Conservation (phyloP, 2,888 invertebrate genomes). For the Mimachlamys varia region DNA sequence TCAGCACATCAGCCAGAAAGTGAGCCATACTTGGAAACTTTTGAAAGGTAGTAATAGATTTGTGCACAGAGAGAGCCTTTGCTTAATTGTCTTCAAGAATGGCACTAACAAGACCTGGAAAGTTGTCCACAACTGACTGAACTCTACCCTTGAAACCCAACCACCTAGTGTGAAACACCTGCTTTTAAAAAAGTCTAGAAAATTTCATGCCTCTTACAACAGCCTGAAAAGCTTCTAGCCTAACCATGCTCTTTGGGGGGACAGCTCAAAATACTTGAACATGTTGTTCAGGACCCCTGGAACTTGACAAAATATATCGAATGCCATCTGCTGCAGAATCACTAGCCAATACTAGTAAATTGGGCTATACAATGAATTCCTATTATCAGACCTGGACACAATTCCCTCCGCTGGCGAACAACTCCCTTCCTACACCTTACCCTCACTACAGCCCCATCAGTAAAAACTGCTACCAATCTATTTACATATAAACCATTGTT, state of each 20-base stretch:
- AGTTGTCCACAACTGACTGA: slow-evolving; percentile 28
- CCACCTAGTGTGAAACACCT: slow-evolving; percentile 49
- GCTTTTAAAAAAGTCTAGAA: slow-evolving; percentile 43
- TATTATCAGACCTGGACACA: slow-evolving; percentile 48
- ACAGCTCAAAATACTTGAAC: slow-evolving; percentile 39
- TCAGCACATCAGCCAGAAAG: too few species aligned
- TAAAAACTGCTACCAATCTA: slow-evolving; percentile 49
- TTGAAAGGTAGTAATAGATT: slow-evolving; percentile 48
- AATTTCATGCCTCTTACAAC: neutral
- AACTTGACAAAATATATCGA: slow-evolving; percentile 55
- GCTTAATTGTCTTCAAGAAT: slow-evolving; percentile 47
- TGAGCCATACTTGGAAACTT: too few species aligned
- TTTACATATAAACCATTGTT: slow-evolving; percentile 40
- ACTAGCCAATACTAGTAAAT: slow-evolving; percentile 52
- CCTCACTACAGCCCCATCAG: slow-evolving; percentile 57
- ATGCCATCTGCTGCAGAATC: slow-evolving; percentile 52
- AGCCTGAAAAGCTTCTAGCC: slow-evolving; percentile 42
- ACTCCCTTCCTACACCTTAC: slow-evolving; percentile 54
- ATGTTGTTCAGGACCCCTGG: slow-evolving; percentile 53
- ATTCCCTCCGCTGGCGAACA: slow-evolving; percentile 49
- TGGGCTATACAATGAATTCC: slow-evolving; percentile 58
- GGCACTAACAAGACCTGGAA: neutral
- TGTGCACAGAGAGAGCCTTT: slow-evolving; percentile 47
- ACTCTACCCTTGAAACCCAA: slow-evolving; percentile 52
- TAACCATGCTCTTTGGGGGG: slow-evolving; percentile 52